phyloP scores from a whole-genome alignment of 1,140 invertebrate genomes.

The Probaryconus sp. region DNA sequence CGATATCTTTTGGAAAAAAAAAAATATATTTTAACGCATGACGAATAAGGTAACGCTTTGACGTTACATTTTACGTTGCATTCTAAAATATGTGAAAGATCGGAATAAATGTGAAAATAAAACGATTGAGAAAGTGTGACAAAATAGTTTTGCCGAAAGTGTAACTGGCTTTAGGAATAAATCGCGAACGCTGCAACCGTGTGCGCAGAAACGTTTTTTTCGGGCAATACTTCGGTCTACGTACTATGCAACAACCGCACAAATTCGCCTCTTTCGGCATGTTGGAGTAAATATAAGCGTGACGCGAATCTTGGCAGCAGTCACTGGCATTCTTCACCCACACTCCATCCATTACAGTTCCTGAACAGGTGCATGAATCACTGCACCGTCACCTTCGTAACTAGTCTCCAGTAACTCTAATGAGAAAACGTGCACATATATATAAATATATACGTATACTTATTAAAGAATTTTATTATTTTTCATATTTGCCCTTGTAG shows the following conservation, averaged over 20 bases:
- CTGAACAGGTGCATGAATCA: constrained; percentile 71
- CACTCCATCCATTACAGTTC: constrained; percentile 68
- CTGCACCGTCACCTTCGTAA: constrained; percentile 50
- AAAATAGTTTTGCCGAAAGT: constrained; percentile 48
- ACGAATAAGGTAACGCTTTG: constrained; percentile 3
- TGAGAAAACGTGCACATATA: constrained; percentile 42
- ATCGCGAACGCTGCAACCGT: constrained; percentile 41
- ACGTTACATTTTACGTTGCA: not conserved
- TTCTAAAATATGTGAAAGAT: constrained; percentile 22
- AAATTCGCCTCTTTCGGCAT: constrained; percentile 61
- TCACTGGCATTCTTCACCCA: constrained; percentile 65
- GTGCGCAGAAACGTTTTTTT: constrained; percentile 55
- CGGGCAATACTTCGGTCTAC: constrained; percentile 55
- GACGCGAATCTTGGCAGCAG: constrained; percentile 70
- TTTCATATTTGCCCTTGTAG: no score
- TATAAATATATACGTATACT: constrained; percentile 38
- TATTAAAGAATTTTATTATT: not conserved
- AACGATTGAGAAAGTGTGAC: constrained; percentile 29
- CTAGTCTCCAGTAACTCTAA: constrained; percentile 37
- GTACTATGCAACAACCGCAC: constrained; percentile 55
- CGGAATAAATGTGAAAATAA: constrained; percentile 39
- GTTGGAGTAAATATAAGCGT: constrained; percentile 72
- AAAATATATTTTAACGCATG: no score
- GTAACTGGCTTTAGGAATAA: constrained; percentile 46
- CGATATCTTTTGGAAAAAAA: no score